Evolutionary conservation across 2,888 invertebrate genomes (phyloP), one percentile per base, ranked within the genome.

Genomic region (Tenthredo mesomela): DNA sequence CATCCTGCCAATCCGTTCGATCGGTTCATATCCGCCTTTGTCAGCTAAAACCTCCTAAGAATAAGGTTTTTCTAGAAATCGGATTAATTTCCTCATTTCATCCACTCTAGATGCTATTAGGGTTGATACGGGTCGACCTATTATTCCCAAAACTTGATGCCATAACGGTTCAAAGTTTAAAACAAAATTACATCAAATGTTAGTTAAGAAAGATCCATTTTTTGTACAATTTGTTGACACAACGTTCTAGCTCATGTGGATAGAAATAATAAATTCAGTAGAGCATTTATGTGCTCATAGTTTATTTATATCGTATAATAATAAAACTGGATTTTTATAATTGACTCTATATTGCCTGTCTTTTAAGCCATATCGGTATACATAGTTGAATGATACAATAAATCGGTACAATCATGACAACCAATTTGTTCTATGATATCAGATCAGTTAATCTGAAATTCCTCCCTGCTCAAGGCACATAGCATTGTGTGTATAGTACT

Each of bases 21-120:
- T 65, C 80, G 80, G 40, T 77, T 18, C 77, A 9, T 21, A 9
- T 21, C n/a, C 54, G 9, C 80, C 61, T 58, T 80, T 80, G 61
- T 80, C 33, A 21, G 58, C 54, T 15, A 54, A 54, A 77, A 40
- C 77, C 10, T 18, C 47, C 15, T 9, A 50, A 67, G 67, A 67
- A 67, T 43, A 43, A 18, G 21, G 43, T 40, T 43, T 1, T 33
- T 33, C 40, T 40, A 37, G 1, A 82, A 67, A 67, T 70, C 82
- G 67, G 82, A 43, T 70, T 70, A 47, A 82, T 82, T 67, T 54
- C 82, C 2, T 67, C 67, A 80, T 80, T 80, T 58, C 40, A 40
- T 58, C n/a, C 12, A n/a, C 37, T 80, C 12, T n/a, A 3, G 4
- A 80, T 1, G 40, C 37, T 37, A 37, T 37, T 58, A 54, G 71